Evolutionary conservation across 2,888 invertebrate genomes (phyloP).

Genomic region (Drosophila pseudotalamancana): DNA sequence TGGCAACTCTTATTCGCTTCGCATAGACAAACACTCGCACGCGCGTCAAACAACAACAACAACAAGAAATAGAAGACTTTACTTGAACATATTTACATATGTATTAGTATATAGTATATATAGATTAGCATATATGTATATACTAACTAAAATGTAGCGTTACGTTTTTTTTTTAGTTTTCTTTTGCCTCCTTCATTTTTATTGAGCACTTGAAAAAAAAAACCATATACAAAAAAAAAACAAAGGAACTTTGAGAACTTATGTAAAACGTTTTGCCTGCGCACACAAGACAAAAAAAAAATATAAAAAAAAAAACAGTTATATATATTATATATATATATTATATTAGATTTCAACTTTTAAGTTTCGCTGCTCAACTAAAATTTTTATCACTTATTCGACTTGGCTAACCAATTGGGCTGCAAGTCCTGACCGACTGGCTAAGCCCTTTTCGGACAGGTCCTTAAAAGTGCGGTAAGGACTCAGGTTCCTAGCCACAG

Average conservation of each 20-base stretch:
- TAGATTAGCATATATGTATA: constrained; percentile 2
- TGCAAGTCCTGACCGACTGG: constrained; percentile 11
- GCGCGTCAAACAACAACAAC: constrained; percentile 40
- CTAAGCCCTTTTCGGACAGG: too few relatives aligned
- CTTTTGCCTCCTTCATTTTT: constrained; percentile 7
- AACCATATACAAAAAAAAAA: constrained; percentile 27
- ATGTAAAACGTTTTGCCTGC: constrained; percentile 71
- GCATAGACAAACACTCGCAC: constrained; percentile 24
- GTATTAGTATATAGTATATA: constrained; percentile 6
- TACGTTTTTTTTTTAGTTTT: constrained; percentile 21
- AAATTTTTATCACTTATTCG: constrained; percentile 23
- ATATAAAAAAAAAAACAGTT: constrained; percentile 1
- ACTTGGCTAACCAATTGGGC: constrained; percentile 6
- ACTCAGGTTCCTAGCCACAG: too few relatives aligned
- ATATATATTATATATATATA: constrained; percentile 7
- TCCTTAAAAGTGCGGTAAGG: too few relatives aligned
- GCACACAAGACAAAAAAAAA: constrained; percentile 41
- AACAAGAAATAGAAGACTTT: constrained; percentile 5
- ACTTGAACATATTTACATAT: constrained; percentile 9
- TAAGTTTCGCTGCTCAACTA: constrained; percentile 28
- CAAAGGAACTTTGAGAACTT: constrained; percentile 58
- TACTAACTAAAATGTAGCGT: background rate
- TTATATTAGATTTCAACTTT: constrained; percentile 21
- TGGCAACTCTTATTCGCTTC: too few relatives aligned
- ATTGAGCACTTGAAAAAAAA: constrained; percentile 64